These are phyloP conservation scores for Rhizomys pruinosus DNA, from an alignment of 2,113 vertebrate genomes.

Conservation along the genomic window DNA sequence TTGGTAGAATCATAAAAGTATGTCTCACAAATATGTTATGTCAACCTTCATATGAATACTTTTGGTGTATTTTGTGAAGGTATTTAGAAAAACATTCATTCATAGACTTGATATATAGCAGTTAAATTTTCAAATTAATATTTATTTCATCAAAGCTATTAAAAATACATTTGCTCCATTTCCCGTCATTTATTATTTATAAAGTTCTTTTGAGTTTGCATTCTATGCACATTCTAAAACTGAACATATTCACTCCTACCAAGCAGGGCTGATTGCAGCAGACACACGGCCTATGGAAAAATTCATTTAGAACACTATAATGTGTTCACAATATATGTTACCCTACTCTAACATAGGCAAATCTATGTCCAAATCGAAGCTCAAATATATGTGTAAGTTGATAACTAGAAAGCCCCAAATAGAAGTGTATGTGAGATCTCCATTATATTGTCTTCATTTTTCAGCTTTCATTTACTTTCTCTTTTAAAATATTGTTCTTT, in stretches of 20 bases:
- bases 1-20: not conserved
- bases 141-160: slow-evolving; percentile 60
- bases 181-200: slow-evolving; percentile 67
- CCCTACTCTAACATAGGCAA: not conserved
- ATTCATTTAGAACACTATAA: slow-evolving; percentile 25
- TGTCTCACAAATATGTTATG: not conserved
- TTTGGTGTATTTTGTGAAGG: not conserved
- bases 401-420: not conserved
- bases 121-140: slow-evolving; percentile 71
- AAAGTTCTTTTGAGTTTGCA: slow-evolving; percentile 13
- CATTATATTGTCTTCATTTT: not conserved
- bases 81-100: not conserved
- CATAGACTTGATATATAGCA: not conserved
- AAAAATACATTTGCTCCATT: slow-evolving; percentile 76
- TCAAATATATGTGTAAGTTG: not conserved
- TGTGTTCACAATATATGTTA: not conserved
- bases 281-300: not conserved
- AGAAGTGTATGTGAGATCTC: not conserved
- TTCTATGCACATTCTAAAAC: slow-evolving; percentile 38
- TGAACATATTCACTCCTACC: not conserved
- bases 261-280: not conserved
- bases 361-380: not conserved
- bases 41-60: not conserved
- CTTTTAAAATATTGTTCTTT: too few relatives aligned
- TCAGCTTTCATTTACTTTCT: not conserved